Base-by-base conservation (phyloP, 2,797 vertebrate genomes). In the Galagoides demidoff region DNA sequence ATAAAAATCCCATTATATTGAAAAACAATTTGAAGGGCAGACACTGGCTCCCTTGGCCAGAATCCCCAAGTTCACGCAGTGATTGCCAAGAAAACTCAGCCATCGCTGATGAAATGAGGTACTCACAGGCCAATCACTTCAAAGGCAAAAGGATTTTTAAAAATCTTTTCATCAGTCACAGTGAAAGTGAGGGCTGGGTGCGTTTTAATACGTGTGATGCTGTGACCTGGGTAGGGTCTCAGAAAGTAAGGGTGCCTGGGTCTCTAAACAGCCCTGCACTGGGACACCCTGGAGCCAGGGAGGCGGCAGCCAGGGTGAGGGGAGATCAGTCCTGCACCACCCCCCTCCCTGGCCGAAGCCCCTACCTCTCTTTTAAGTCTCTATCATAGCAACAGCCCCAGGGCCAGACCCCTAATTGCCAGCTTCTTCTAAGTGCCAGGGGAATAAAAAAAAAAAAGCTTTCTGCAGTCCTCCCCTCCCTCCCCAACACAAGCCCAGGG, bases 331-430 rank as follows among this genome's bases (percentile, higher is more conserved):
- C 81, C 13, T 0, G 39, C 63, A 73, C 84, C 68, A 82, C 29
- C 55, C 82, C 84, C 90, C 94, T 92, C 77, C 90, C 43, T 84
- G 94, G 95, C 97, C 94, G 81, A 97, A 97, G 96, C 92, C 66
- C 87, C 74, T 31, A 79, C 90, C 88, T 93, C 92, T 59, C 66
- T 96, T 96, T 96, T 95, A 97, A 98, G 95, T 81, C 90, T 22
- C 77, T 95, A 96, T 98, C 95, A 92, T 66, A 97, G 92, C 70
- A 90, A 97, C 94, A 95, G 97, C 98, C 98, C 96, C 89, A 81
- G 95, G 98, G 98, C 97, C 98, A 97, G 97, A 96, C 85, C 68
- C 97, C 97, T 98, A 98, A 98, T 98, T 98, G 98, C 96, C 97
- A 98, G 96, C 92, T 90, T 93, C 98, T 98, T 97, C 98, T 97